Base-by-base conservation (phyloP, 1,140 invertebrate genomes). In the Ips typographus region DNA sequence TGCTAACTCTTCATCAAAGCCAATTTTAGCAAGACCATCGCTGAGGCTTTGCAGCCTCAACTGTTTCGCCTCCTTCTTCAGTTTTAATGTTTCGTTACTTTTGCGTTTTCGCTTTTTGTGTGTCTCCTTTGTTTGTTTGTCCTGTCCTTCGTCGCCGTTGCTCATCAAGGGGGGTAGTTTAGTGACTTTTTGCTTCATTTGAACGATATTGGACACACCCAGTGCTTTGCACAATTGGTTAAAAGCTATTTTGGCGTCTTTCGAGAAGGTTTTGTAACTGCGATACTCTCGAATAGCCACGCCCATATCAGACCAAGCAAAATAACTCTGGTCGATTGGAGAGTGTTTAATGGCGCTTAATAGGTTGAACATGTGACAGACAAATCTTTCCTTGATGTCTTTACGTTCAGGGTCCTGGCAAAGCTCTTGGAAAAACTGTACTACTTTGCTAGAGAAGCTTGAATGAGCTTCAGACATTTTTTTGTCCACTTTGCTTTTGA, bases 1-100 rank as follows among this genome's bases (percentile, higher is more conserved):
- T 22, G 22, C 22, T 2, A 49, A 8, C 2, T 49, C 3, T 1
- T 58, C 42, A 43, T 65, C 57, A 52, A 60, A 47, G n/a, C 53
- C 70, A 61, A 59, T 49, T 55, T 62, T n/a, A 40, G 40, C 39
- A 43, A 83, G 75, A 43, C 79, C 80, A 75, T 83, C 73, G 5
- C 80, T 80, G 65, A 82, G 78, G 64, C 75, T 73, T 65, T 80
- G 74, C 40, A 79, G 65, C 62, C 82, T 77, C 61, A 83, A 76
- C 56, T 79, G 74, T 57, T 78, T 78, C n/a, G 82, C 74, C 70
- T 83, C 78, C 71, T 83, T 84, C 69, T 83, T 84, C 49, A 83
- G 71, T 70, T 81, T 80, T 41, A 78, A 76, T 5, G 79, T 81
- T 37, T 82, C 78, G 61, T 79, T 82, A 41, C 74, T 77, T 59